These are phyloP conservation scores for Turdus rufiventris DNA, from an alignment of 2,113 vertebrate species.

Conservation along the genomic window DNA sequence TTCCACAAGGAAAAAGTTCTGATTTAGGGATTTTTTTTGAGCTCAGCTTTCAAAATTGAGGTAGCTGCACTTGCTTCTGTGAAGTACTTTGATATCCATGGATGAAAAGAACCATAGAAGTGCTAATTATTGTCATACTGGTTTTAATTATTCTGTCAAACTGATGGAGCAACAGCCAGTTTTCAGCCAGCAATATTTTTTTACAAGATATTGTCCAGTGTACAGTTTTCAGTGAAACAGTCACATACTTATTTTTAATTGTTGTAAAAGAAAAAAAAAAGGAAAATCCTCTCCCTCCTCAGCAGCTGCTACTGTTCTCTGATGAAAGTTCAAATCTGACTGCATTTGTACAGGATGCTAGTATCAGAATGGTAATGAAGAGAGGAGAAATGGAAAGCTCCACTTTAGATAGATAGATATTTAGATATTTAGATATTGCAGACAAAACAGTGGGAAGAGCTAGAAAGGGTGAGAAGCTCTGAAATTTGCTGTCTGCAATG, in stretches of 20 bases:
- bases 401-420: neutral
- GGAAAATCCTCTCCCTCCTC: neutral
- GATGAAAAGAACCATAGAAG: conserved; percentile 65
- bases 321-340: conserved; percentile 1
- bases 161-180: conserved; percentile 1
- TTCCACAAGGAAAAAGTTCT: conserved; percentile 20
- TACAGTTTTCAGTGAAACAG: neutral
- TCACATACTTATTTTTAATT: conserved; percentile 21
- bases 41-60: conserved; percentile 54
- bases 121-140: conserved; percentile 64
- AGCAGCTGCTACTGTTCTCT: neutral
- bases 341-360: neutral
- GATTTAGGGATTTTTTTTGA: neutral
- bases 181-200: conserved; percentile 17
- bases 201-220: conserved; percentile 21
- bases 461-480: neutral
- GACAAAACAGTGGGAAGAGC: neutral
- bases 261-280: neutral
- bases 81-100: conserved; percentile 61
- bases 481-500: neutral
- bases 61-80: conserved; percentile 51
- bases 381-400: neutral
- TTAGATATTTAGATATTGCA: neutral
- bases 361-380: neutral
- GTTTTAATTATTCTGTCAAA: conserved; percentile 64